Evolutionary conservation across 2,113 vertebrate species (phyloP), one percentile per base, ranked within the genome.

Genomic region (Ivindomyrus marchei): DNA sequence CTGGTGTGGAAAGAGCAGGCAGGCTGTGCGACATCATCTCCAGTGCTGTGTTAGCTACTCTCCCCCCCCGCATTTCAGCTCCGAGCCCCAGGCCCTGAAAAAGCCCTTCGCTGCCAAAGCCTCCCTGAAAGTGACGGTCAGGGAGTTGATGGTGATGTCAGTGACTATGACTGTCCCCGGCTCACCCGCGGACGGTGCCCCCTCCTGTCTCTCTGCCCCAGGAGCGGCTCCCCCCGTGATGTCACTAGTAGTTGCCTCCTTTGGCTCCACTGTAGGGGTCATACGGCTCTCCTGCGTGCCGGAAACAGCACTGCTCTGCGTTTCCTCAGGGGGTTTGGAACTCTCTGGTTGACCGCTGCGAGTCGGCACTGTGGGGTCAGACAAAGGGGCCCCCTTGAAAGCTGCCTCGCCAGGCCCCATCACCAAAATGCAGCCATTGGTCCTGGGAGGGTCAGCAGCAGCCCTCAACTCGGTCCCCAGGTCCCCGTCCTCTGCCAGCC

Each of bases 101-200:
- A 99, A 99, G 91, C 98, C 98, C 91, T 97, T 97, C 3, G 98
- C 97, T 39, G 95, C 96, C 93, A 97, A 95, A 49, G 98, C 97
- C 95, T 99, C 98, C 85, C 96, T 95, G 95, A 99, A 99, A 93
- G 98, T 99, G 94, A 99, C 98, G 3, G 98, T 99, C 94, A 99
- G 94, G 89, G 98, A 97, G 95, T 99, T 99, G 94, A 99, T 97
- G 6, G 98, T 99, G 96, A 99, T 97, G 92, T 99, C 98, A 0
- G 98, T 99, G 95, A 99, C 97, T 17, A 97, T 99, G 94, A 99
- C 97, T 93, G 98, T 97, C 7, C 96, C 97, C 15, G 97, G 94
- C 83, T 88, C 31, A 10, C 90, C 3, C 27, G 89, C 7, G 1
- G 95, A 95, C 42, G 85, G 93, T 94, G 95, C 95, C 89, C 93